Conservation (phyloP, 2,888 invertebrate species). For the Scelioninae gen. 1 region DNA sequence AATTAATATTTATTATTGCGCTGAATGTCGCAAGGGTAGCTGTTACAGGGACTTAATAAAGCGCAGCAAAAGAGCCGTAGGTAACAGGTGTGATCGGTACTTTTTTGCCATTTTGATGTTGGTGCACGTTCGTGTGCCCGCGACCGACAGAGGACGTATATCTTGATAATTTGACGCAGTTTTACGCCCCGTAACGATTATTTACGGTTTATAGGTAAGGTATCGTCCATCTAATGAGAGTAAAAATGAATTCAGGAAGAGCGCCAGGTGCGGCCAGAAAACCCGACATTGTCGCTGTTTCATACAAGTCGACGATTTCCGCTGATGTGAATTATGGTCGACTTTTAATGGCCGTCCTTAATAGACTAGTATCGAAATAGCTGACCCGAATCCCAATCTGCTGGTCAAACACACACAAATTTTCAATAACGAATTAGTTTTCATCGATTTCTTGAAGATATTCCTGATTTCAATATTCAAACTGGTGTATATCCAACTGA, state of each 20-base stretch:
- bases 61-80: too few relatives aligned
- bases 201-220: slow-evolving; percentile 78
- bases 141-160: slow-evolving; percentile 72
- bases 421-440: not conserved
- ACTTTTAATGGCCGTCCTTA: slow-evolving; percentile 35
- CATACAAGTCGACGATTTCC: slow-evolving; percentile 44
- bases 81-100: slow-evolving; percentile 18
- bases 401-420: not conserved
- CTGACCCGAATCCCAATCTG: slow-evolving; percentile 9
- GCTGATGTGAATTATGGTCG: slow-evolving; percentile 22
- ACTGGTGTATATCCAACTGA: too few relatives aligned
- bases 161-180: slow-evolving; percentile 81
- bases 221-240: slow-evolving; percentile 70
- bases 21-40: slow-evolving; percentile 10
- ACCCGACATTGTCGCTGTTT: slow-evolving; percentile 37
- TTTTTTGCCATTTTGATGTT: slow-evolving; percentile 56
- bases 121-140: slow-evolving; percentile 65
- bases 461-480: too few relatives aligned
- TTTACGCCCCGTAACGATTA: slow-evolving; percentile 79
- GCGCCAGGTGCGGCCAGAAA: slow-evolving; percentile 59
- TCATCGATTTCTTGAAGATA: too few relatives aligned
- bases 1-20: slow-evolving; percentile 19
- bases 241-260: slow-evolving; percentile 74
- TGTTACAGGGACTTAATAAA: slow-evolving; percentile 21
- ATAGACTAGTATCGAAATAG: slow-evolving; percentile 12